Base-by-base conservation (phyloP, 2,888 invertebrate genomes). In the Anticlea derivata region DNA sequence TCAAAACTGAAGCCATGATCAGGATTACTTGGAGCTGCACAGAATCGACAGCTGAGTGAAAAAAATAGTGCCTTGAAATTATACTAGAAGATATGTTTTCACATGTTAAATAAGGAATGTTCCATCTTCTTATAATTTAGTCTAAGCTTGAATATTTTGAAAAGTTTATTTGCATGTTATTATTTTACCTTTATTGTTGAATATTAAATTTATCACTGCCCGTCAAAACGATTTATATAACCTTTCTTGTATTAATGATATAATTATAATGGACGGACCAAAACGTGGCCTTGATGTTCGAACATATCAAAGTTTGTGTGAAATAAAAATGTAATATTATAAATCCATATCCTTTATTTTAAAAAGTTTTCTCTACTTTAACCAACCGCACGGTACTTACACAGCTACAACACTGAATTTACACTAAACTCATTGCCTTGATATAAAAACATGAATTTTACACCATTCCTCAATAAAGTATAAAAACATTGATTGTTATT, bases 391-490 rank as follows among this genome's bases (percentile, higher is more conserved):
- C 74, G 60, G 37, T 55, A 70, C 64, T 3, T 17, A 50, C 33
- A 47, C 45, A 37, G 33, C 49, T 61, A 58, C 54, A 57, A 71
- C 70, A 78, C 73, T 43, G 39, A 66, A 75, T 73, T 68, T 66
- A 64, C 59, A 54, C 61, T 63, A 66, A 27, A 63, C 50, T 60
- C 61, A 30, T 58, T 20, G 11, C 33, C 35, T 43, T 57, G 56
- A 62, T 62, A 66, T 56, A 65, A 69, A 65, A 67, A 70, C 70
- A 74, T 67, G 63, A 72, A 65, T 70, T 73, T 75, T 76, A 78
- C 75, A 75, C 71, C 79, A 82, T 81, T 81, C 80, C 81, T 78
- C 68, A 84, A 85, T 85, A 84, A 86, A 85, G 55, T 73, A 73
- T 68, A 63, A 61, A 55, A 71, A 54, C 33, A 55, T 35, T 64